Conservation (phyloP, 2,113 vertebrate species). For the Poeciliopsis prolifica region DNA sequence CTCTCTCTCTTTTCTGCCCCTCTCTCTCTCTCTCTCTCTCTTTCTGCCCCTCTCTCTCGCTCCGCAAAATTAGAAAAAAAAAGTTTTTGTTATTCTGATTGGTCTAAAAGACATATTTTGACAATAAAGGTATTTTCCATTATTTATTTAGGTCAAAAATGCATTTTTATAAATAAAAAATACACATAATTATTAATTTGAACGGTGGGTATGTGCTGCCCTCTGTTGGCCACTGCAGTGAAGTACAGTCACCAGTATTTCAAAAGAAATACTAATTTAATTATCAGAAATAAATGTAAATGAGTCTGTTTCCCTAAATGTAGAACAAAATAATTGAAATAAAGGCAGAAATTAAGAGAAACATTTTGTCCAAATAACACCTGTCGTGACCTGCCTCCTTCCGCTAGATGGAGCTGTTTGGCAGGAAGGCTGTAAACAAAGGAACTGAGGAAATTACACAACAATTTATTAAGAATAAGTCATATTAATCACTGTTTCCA, state of each 20-base stretch:
- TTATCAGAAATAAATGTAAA: neutral
- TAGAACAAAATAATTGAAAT: too few species aligned
- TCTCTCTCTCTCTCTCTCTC: neutral
- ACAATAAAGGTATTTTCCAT: too few species aligned
- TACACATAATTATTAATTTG: too few species aligned
- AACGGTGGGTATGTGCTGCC: conserved; percentile 36
- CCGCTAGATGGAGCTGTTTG: conserved; percentile 46
- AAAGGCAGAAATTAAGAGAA: neutral
- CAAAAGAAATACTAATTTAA: neutral
- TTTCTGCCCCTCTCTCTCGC: neutral
- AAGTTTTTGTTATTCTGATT: too few species aligned
- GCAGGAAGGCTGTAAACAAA: neutral
- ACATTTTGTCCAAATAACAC: neutral
- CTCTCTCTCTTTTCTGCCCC: neutral
- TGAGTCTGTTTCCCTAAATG: too few species aligned
- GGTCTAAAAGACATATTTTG: too few species aligned
- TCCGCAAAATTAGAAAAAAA: too few species aligned
- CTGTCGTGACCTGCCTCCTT: neutral
- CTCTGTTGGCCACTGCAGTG: conserved; percentile 31
- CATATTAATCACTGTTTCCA: conserved; percentile 1
- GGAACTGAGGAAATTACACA: conserved; percentile 5
- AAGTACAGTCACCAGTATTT: conserved; percentile 4
- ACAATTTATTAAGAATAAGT: conserved; percentile 10
- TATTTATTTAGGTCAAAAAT: too few species aligned
- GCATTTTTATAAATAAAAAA: too few species aligned